A percentile compares a stretch with the other conserved stretches of the same genome.
These are phyloP conservation scores for Oxyruncus cristatus DNA, from an alignment of 2,113 vertebrate species.

Conservation along the genomic window DNA sequence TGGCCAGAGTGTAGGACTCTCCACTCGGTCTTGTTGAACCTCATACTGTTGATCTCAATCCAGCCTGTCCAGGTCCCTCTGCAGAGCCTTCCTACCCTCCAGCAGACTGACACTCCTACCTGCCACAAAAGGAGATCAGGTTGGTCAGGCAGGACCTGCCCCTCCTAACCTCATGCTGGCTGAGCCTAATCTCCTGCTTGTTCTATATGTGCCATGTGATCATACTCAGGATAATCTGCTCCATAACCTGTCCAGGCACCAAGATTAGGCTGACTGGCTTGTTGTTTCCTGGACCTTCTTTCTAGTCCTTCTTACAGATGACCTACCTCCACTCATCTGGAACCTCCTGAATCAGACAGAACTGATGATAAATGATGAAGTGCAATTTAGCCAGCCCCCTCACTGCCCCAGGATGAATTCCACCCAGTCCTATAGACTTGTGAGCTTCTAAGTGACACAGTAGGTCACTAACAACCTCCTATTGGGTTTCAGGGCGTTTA, in stretches of 20 bases:
- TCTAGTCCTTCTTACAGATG: neutral
- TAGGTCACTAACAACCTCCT: neutral
- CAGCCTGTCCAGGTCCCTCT: neutral
- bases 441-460: neutral
- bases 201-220: too few species aligned
- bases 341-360: neutral
- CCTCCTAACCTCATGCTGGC: neutral
- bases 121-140: neutral
- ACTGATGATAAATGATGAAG: neutral
- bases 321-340: neutral
- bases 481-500: neutral
- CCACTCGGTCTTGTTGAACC: neutral
- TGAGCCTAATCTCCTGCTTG: too few species aligned
- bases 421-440: neutral
- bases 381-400: neutral
- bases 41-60: too few species aligned
- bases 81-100: neutral
- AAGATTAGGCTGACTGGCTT: neutral
- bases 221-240: neutral
- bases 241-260: neutral
- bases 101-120: neutral
- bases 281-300: neutral
- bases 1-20: too few species aligned
- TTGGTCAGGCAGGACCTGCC: neutral
- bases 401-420: neutral